Percentiles rank a stretch among this genome's conserved stretches.
Conservation (phyloP, 2,797 vertebrate species). For the Heliangelus exortis region DNA sequence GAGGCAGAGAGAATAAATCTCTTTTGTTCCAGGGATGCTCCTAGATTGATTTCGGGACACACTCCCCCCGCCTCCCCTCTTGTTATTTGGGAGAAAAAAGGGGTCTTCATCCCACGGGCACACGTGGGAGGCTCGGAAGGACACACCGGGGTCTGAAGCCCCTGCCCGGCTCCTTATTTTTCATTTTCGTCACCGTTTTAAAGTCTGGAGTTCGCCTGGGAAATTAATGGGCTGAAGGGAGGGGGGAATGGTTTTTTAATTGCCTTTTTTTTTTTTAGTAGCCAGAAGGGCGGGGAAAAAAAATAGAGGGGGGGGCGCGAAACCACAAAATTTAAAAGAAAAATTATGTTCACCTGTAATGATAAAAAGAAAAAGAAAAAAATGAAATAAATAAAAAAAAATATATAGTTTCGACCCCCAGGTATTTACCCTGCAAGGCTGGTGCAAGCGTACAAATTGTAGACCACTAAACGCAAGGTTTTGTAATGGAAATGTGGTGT, state of each 20-base stretch:
- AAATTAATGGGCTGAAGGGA: constrained; percentile 41
- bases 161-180: neutral
- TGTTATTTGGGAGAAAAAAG: neutral
- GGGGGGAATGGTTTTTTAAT: neutral
- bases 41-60: neutral
- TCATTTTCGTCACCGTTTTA: neutral
- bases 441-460: neutral
- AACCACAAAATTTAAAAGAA: neutral
- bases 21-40: neutral
- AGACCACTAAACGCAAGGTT: neutral
- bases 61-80: too few relatives aligned
- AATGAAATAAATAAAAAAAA: too few relatives aligned
- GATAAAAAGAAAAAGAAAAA: neutral
- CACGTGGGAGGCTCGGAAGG: neutral
- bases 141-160: neutral
- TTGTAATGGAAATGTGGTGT: constrained; percentile 2
- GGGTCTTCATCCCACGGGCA: neutral
- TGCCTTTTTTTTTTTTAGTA: neutral
- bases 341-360: constrained; percentile 9
- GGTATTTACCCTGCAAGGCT: neutral
- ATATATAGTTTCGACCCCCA: neutral
- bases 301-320: neutral
- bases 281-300: neutral
- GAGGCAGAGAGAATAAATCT: neutral
- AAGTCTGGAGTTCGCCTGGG: neutral